Percentiles rank a stretch among this genome's conserved stretches.
phyloP scores from a whole-genome alignment of 2,888 invertebrate genomes.

The Apoderus coryli region DNA sequence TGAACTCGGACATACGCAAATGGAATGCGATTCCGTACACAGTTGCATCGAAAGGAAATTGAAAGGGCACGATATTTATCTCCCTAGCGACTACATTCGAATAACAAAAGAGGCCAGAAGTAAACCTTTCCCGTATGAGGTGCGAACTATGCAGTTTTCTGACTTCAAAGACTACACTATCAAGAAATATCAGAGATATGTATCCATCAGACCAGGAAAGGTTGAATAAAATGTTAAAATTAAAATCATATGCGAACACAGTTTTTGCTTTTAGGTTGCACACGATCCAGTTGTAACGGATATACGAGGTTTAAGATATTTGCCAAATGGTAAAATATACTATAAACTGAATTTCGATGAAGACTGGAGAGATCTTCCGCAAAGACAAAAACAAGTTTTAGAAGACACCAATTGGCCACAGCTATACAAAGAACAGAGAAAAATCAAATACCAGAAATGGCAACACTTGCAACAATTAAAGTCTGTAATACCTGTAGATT shows the following conservation, averaged over 20 bases:
- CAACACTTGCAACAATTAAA: too few species aligned
- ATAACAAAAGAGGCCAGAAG: constrained; percentile 15
- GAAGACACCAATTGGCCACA: constrained; percentile 5
- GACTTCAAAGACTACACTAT: constrained; percentile 15
- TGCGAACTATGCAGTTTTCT: constrained; percentile 15
- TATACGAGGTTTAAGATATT: constrained; percentile 13
- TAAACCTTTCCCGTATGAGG: constrained; percentile 17
- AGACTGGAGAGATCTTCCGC: constrained; percentile 7
- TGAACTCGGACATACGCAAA: constrained; percentile 22
- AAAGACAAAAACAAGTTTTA: constrained; percentile 6
- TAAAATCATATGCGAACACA: constrained; percentile 3
- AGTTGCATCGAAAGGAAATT: constrained; percentile 17
- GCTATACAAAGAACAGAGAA: constrained; percentile 6
- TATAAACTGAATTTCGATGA: constrained; percentile 13
- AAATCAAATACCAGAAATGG: too few species aligned
- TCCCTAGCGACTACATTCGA: constrained; percentile 16
- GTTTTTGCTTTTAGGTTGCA: constrained; percentile 7
- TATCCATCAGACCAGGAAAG: constrained; percentile 7
- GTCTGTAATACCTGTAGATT: too few species aligned
- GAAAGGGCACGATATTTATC: constrained; percentile 13
- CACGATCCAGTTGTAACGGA: constrained; percentile 14
- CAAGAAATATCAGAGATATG: constrained; percentile 4
- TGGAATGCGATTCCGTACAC: constrained; percentile 22
- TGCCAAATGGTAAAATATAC: constrained; percentile 11
- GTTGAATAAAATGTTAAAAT: constrained; percentile 4